Evolutionary conservation across 2,113 vertebrate genomes (phyloP).

Genomic region (Chaetorhynchus papuensis): DNA sequence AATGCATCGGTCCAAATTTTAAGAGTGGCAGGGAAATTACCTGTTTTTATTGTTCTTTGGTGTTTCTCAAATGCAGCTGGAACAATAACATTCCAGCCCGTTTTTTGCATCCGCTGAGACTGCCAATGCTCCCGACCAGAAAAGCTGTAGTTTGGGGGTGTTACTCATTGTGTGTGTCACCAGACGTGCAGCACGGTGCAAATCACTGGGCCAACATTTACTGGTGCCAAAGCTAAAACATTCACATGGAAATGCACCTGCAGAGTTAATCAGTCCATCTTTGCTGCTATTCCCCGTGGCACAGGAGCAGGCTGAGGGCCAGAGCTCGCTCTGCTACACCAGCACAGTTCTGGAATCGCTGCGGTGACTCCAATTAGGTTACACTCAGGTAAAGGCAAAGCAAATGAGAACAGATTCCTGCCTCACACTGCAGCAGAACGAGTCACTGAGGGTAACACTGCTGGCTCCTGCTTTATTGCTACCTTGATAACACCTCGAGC

Average conservation of each 20-base stretch:
- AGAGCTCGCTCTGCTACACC: neutral
- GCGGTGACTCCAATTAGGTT: neutral
- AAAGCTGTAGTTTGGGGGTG: neutral
- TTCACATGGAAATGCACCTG: conserved; percentile 37
- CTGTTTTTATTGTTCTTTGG: conserved; percentile 30
- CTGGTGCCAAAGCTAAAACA: conserved; percentile 23
- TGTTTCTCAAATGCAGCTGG: conserved; percentile 9
- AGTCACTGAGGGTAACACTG: neutral
- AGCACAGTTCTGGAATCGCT: neutral
- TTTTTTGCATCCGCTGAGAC: neutral
- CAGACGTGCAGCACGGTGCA: neutral
- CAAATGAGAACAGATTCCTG: neutral
- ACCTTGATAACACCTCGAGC: conserved; percentile 7
- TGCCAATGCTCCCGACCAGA: conserved; percentile 17
- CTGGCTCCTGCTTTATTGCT: conserved; percentile 12
- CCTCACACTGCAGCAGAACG: neutral
- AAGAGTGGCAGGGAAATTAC: conserved; percentile 45
- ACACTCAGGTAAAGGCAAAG: neutral
- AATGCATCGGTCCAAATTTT: conserved; percentile 38
- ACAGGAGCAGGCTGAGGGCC: neutral
- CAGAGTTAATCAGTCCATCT: conserved; percentile 40
- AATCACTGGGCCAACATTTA: neutral
- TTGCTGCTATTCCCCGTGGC: neutral
- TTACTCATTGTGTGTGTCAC: neutral
- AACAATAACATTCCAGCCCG: conserved; percentile 3